Conservation (phyloP, 2,113 vertebrate species). For the Hemiscyllium ocellatum region DNA sequence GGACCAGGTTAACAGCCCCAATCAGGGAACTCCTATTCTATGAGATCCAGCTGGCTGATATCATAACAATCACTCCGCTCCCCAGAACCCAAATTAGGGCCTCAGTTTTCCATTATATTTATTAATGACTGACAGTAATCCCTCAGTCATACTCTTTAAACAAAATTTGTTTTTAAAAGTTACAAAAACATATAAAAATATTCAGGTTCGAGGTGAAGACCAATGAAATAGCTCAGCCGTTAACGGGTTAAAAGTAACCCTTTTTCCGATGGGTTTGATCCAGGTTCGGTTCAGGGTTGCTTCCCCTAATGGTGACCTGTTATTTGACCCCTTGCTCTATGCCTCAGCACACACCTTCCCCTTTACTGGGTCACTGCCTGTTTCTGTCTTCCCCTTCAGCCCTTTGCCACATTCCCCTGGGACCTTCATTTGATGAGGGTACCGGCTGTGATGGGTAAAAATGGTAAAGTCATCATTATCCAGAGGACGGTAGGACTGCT, state of each 20-base stretch:
- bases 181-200: neutral
- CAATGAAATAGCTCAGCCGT: neutral
- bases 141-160: neutral
- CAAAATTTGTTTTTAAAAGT: neutral
- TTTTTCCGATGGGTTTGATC: neutral
- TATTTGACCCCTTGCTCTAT: neutral
- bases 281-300: conserved; percentile 16
- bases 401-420: no score
- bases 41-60: no score
- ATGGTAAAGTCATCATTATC: no score
- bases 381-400: no score
- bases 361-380: neutral
- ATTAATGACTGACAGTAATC: neutral
- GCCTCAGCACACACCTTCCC: neutral
- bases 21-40: no score
- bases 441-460: no score
- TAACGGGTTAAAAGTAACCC: neutral
- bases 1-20: no score
- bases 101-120: neutral
- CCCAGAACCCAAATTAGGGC: neutral
- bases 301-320: neutral
- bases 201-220: neutral
- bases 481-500: no score
- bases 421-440: no score
- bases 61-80: no score